Conservation (phyloP, 2,113 vertebrate species). For the Odocoileus hemionus region DNA sequence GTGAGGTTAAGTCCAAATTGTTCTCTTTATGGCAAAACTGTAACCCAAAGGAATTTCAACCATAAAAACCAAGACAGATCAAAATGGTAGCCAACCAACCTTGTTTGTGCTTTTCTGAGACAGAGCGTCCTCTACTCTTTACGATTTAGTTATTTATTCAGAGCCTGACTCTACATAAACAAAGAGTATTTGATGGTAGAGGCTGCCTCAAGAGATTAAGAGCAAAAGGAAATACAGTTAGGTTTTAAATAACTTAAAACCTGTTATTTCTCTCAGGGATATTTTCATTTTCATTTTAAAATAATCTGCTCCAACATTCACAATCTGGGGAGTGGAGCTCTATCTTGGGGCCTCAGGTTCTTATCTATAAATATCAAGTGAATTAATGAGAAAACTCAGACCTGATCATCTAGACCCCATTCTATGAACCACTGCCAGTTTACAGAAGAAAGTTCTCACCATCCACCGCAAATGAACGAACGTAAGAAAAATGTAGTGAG, state of each 20-base stretch:
- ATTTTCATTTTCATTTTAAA: slow-evolving; percentile 28
- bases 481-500: not conserved
- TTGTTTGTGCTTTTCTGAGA: not conserved
- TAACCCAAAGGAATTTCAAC: not conserved
- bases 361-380: not conserved
- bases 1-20: not conserved
- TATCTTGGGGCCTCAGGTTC: not conserved
- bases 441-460: not conserved
- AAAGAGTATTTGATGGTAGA: not conserved
- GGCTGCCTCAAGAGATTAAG: not conserved
- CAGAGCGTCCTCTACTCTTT: not conserved
- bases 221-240: not conserved
- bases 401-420: not conserved
- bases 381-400: slow-evolving; percentile 10
- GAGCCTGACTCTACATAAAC: not conserved
- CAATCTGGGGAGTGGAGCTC: not conserved
- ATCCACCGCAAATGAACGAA: not conserved
- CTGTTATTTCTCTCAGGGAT: not conserved
- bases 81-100: not conserved
- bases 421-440: not conserved
- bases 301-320: not conserved
- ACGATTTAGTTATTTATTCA: not conserved
- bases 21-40: not conserved
- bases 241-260: not conserved
- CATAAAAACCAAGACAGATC: not conserved